These are phyloP conservation scores for Cyrtodaria siliqua DNA, from an alignment of 2,888 invertebrate species.

Conservation along the genomic window DNA sequence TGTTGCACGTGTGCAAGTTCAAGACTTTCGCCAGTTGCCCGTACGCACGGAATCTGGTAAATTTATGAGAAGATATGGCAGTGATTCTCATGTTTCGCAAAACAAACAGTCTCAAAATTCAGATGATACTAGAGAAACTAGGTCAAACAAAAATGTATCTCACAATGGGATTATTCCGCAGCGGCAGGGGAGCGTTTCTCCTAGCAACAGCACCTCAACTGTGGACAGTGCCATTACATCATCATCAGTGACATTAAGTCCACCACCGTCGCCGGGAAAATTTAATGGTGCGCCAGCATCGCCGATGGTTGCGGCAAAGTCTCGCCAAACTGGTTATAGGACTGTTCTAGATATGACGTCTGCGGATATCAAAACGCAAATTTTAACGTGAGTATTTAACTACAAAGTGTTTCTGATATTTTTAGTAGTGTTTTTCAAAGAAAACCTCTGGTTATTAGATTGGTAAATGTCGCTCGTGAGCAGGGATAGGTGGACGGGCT, in stretches of 20 bases:
- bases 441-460: too few species aligned
- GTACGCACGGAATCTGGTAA: constrained; percentile 57
- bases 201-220: constrained; percentile 60
- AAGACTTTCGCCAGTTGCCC: constrained; percentile 59
- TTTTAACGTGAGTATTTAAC: constrained; percentile 43
- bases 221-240: constrained; percentile 61
- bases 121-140: neutral
- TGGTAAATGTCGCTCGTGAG: too few species aligned
- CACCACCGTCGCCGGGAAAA: constrained; percentile 55
- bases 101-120: constrained; percentile 9
- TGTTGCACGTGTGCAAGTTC: constrained; percentile 63
- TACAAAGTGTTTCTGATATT: too few species aligned
- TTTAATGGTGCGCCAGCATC: too few species aligned
- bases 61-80: constrained; percentile 57
- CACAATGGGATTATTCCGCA: constrained; percentile 10
- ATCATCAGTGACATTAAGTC: constrained; percentile 43
- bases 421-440: too few species aligned
- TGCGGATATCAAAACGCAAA: constrained; percentile 28
- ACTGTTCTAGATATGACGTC: constrained; percentile 55
- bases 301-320: too few species aligned
- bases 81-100: constrained; percentile 3
- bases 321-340: constrained; percentile 39
- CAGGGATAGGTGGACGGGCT: too few species aligned
- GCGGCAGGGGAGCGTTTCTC: constrained; percentile 53
- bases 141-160: too few species aligned